Conservation (phyloP, 2,797 vertebrate species). For the Acanthornis magna region DNA sequence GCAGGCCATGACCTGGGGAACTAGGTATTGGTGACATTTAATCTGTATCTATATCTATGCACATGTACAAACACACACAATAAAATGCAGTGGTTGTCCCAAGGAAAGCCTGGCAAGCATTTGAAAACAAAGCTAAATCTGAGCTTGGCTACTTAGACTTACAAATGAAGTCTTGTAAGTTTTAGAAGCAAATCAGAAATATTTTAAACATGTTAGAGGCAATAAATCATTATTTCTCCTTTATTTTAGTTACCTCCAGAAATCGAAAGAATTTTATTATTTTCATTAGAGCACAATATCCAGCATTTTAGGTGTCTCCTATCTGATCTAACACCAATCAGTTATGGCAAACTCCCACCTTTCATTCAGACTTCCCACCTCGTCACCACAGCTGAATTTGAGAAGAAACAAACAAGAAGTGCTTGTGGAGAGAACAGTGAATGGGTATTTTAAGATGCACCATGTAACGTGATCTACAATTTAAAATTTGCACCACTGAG, state of each 20-base stretch:
- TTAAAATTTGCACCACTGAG: not conserved
- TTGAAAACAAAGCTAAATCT: conserved; percentile 7
- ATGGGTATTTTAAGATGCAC: not conserved
- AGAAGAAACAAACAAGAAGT: conserved; percentile 10
- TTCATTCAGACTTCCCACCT: not conserved
- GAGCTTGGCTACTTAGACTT: not conserved
- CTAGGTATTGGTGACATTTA: conserved; percentile 36
- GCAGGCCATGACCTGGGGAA: conserved; percentile 34
- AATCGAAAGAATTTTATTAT: not conserved
- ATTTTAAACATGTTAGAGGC: not conserved
- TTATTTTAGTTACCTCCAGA: not conserved
- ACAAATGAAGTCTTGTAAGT: conserved; percentile 2
- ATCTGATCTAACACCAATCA: not conserved
- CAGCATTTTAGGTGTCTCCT: not conserved
- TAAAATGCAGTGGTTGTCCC: conserved; percentile 33
- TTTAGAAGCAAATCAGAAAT: not conserved
- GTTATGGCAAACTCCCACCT: not conserved
- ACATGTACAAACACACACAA: conserved; percentile 44
- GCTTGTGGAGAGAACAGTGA: not conserved
- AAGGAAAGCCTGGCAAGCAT: not conserved
- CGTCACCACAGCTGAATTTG: not conserved
- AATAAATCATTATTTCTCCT: not conserved
- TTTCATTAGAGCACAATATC: not conserved
- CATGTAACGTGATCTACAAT: not conserved
- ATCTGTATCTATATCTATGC: conserved; percentile 35